Percentiles rank a stretch among this genome's conserved stretches.
Conservation (phyloP, 2,113 vertebrate genomes). For the Anser brachyrhynchus region DNA sequence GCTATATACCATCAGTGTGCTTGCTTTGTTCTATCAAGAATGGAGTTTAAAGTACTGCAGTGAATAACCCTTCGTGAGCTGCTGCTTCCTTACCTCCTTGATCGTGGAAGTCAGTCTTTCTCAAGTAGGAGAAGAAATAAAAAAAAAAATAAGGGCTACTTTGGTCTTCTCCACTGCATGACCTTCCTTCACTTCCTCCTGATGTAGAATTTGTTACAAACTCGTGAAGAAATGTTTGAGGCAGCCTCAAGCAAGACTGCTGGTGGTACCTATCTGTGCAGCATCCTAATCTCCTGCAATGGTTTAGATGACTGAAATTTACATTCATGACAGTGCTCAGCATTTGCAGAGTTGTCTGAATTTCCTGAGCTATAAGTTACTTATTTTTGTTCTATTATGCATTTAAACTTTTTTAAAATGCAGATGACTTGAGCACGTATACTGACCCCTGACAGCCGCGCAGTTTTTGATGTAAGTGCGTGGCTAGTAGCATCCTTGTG, state of each 20-base stretch:
- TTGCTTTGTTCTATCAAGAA: background rate
- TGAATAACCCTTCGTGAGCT: background rate
- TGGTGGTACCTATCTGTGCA: background rate
- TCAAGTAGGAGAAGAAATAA: background rate
- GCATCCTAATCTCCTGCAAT: background rate
- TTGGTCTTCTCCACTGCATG: background rate
- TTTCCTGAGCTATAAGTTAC: background rate
- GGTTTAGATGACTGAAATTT: background rate
- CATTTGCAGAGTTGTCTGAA: background rate
- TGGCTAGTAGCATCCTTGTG: background rate
- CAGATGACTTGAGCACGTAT: background rate
- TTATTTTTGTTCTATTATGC: background rate
- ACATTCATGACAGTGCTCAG: fast-evolving
- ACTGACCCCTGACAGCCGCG: background rate
- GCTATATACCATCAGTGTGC: too few species aligned
- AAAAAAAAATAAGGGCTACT: background rate
- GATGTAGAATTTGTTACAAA: background rate
- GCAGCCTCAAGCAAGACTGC: background rate
- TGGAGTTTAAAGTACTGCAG: background rate
- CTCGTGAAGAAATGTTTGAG: background rate
- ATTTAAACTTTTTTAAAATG: background rate
- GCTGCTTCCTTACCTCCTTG: background rate
- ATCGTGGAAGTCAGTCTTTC: background rate
- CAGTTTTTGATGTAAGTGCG: background rate
- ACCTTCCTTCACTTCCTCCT: background rate